A percentile compares a stretch with the other conserved stretches of the same genome.
Evolutionary conservation across 2,113 vertebrate species (phyloP).

Genomic region (Scalopus aquaticus): DNA sequence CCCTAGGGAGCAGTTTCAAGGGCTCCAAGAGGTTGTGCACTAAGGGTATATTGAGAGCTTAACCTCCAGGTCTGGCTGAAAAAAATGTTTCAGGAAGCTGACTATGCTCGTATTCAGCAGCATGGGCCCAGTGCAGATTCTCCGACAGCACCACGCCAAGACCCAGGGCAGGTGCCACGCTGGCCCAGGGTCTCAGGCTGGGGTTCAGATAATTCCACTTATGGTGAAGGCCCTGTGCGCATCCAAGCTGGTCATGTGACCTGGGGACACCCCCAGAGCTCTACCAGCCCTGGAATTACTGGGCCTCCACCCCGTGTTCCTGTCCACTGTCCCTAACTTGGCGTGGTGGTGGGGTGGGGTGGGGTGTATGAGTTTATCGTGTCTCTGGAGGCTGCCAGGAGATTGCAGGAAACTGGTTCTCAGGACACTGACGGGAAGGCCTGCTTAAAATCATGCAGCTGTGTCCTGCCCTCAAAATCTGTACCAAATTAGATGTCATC

Average conservation of each 20-base stretch:
- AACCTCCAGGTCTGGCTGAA: slow-evolving; percentile 93
- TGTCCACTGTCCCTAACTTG: slow-evolving; percentile 92
- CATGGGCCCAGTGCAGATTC: slow-evolving; percentile 89
- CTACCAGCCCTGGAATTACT: slow-evolving; percentile 87
- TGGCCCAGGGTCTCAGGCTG: slow-evolving; percentile 94
- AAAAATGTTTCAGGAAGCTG: slow-evolving; percentile 84
- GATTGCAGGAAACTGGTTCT: slow-evolving; percentile 91
- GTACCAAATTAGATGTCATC: slow-evolving; percentile 94
- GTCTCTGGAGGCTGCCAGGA: slow-evolving; percentile 95
- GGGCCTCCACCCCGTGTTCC: slow-evolving; percentile 88
- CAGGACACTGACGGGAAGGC: slow-evolving; percentile 97
- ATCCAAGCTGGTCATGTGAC: slow-evolving; percentile 89
- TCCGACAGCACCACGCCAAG: slow-evolving; percentile 89
- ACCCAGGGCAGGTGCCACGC: slow-evolving; percentile 88
- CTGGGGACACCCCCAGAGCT: slow-evolving; percentile 85
- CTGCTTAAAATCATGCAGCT: slow-evolving; percentile 94
- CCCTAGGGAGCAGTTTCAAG: slow-evolving; percentile 91
- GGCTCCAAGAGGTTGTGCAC: slow-evolving; percentile 96
- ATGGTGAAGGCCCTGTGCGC: slow-evolving; percentile 90
- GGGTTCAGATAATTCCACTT: slow-evolving; percentile 92
- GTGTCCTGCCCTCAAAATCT: slow-evolving; percentile 95
- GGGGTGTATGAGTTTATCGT: slow-evolving; percentile 91
- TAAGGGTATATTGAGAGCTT: slow-evolving; percentile 96
- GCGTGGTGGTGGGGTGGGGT: too few relatives aligned
- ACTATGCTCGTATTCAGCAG: slow-evolving; percentile 79